Conservation (phyloP, 35 echinoderm and acorn worm genomes). For the Patiria miniata region DNA sequence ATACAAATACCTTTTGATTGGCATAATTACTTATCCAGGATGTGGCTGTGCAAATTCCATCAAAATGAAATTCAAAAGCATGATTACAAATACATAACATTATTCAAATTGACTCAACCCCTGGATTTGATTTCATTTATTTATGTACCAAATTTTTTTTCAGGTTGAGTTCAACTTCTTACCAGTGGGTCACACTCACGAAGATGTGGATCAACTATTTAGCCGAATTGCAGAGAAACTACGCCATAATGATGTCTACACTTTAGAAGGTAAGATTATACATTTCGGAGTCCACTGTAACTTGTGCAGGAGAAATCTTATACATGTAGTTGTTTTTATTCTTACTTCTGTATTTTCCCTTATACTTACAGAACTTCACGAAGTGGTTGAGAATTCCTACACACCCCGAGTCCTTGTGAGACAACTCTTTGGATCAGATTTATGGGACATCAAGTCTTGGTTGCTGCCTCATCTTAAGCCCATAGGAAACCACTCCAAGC, state of each 20-base stretch:
- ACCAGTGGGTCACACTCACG: not conserved
- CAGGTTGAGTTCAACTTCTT: constrained; percentile 1
- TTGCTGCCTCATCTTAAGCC: not conserved
- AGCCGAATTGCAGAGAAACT: not conserved
- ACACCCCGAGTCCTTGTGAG: not conserved
- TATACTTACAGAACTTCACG: not conserved
- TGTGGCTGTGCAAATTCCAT: too few species aligned
- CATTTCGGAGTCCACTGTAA: not conserved
- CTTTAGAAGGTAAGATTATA: not conserved
- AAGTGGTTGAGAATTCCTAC: not conserved
- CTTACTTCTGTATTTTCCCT: not conserved
- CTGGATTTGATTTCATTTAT: too few species aligned
- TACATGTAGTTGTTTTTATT: constrained; percentile 14
- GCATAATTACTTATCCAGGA: too few species aligned
- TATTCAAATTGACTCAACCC: too few species aligned
- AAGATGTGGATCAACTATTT: not conserved
- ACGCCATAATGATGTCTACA: constrained; percentile 4
- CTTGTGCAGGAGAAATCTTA: too few species aligned
- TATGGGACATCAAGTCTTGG: not conserved
- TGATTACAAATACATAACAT: too few species aligned
- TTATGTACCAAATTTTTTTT: too few species aligned
- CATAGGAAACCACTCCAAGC: not conserved
- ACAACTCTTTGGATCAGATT: not conserved
- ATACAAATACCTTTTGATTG: too few species aligned
- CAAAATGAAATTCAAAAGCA: too few species aligned